Conservation (phyloP, 2,113 vertebrate species). For the Petrocephalus microphthalmus region DNA sequence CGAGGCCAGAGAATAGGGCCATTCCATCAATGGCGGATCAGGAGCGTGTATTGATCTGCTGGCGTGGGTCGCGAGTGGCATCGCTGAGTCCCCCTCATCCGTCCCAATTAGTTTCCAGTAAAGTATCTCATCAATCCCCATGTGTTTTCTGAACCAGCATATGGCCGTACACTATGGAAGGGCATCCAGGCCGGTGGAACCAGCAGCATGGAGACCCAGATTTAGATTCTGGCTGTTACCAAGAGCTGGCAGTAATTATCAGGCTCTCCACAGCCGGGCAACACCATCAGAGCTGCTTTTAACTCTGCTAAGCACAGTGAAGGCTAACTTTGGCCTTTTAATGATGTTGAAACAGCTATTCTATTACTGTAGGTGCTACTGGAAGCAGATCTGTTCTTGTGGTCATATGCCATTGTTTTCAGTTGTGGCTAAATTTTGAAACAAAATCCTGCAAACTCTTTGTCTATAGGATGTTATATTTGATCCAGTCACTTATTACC, state of each 20-base stretch:
- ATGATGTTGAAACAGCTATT: background rate
- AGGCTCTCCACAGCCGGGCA: background rate
- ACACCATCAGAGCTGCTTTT: slow-evolving; percentile 2
- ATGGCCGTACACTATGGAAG: slow-evolving; percentile 33
- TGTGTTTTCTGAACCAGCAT: slow-evolving; percentile 30
- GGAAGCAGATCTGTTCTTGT: background rate
- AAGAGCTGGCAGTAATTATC: background rate
- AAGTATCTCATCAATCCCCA: slow-evolving; percentile 34
- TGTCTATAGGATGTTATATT: background rate
- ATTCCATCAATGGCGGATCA: slow-evolving; percentile 61
- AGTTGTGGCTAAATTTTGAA: background rate
- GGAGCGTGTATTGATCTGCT: slow-evolving; percentile 52
- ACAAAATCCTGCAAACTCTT: background rate
- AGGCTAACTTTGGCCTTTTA: background rate
- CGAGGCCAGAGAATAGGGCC: slow-evolving; percentile 38
- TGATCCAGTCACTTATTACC: background rate
- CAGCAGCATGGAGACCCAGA: background rate
- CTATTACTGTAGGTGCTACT: background rate
- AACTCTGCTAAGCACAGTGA: background rate
- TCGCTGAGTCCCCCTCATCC: slow-evolving; percentile 42
- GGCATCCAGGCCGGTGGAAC: background rate
- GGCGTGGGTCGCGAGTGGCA: slow-evolving; percentile 49
- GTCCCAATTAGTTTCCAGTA: slow-evolving; percentile 31
- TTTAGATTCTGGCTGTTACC: background rate
- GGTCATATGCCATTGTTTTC: background rate